These are phyloP conservation scores for Berghia stephanieae DNA, from an alignment of 1,140 invertebrate species.

Conservation along the genomic window DNA sequence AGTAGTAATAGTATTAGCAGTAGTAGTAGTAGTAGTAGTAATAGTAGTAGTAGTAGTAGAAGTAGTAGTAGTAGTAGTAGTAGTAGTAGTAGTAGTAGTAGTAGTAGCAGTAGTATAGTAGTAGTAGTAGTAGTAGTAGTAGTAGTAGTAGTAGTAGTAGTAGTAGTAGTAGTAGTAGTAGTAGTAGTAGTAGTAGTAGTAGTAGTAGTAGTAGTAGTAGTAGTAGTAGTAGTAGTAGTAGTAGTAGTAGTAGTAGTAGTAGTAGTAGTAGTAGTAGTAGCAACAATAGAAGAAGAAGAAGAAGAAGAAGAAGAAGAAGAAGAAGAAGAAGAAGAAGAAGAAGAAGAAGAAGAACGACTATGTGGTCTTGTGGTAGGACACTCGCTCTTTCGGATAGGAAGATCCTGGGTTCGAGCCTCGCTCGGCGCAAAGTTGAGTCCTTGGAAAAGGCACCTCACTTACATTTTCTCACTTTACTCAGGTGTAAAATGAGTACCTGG, in stretches of 20 bases:
- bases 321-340: too few relatives aligned
- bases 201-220: conserved; percentile 25
- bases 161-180: not conserved
- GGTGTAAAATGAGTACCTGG: too few relatives aligned
- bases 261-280: not conserved
- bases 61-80: conserved; percentile 15
- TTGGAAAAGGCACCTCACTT: too few relatives aligned
- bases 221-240: conserved; percentile 27
- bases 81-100: not conserved
- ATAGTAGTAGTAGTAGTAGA: not conserved
- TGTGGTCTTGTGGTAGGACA: too few relatives aligned
- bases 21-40: not conserved
- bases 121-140: not conserved
- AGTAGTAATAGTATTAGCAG: conserved; percentile 12
- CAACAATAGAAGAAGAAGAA: not conserved
- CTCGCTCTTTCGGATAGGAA: too few relatives aligned
- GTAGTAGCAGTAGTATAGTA: conserved; percentile 24
- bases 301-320: too few relatives aligned
- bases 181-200: not conserved
- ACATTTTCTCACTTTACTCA: too few relatives aligned
- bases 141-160: conserved; percentile 5
- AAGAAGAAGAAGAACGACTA: too few relatives aligned
- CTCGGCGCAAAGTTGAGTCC: too few relatives aligned
- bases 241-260: not conserved
- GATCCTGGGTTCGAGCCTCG: too few relatives aligned